phyloP scores from a whole-genome alignment of 2,113 vertebrate genomes.

The Gobiocypris rarus region DNA sequence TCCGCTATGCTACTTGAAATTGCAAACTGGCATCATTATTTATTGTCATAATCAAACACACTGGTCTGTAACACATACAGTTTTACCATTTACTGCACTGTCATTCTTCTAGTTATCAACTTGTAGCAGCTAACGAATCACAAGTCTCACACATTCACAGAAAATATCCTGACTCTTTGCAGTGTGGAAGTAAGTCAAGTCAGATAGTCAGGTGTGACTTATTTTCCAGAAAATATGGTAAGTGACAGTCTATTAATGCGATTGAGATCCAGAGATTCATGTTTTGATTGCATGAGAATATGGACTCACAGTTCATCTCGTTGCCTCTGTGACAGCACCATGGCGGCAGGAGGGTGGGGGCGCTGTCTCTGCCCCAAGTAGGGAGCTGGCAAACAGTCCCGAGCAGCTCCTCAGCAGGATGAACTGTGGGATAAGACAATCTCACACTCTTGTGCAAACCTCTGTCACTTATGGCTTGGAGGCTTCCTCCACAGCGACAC shows the following conservation, averaged over 20 bases:
- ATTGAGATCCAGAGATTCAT: constrained; percentile 1
- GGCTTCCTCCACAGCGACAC: constrained; percentile 61
- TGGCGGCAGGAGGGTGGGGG: constrained; percentile 79
- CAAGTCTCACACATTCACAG: not conserved
- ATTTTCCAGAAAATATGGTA: not conserved
- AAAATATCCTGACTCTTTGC: too few relatives aligned
- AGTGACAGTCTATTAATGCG: not conserved
- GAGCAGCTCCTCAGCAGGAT: constrained; percentile 71
- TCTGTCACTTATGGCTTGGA: constrained; percentile 46
- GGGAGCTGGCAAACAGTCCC: constrained; percentile 61
- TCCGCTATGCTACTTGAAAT: too few relatives aligned
- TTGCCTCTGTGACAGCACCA: constrained; percentile 99
- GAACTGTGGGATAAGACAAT: constrained; percentile 31
- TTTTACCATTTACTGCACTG: not conserved
- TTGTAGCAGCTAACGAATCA: not conserved
- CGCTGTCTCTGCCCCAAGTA: constrained; percentile 69
- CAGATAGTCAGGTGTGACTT: not conserved
- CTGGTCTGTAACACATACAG: not conserved
- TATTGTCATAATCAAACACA: not conserved
- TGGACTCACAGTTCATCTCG: constrained; percentile 96
- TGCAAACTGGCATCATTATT: too few relatives aligned
- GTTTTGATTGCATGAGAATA: constrained; percentile 37
- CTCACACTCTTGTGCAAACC: not conserved
- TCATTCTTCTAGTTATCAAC: too few relatives aligned
- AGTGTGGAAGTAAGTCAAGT: too few relatives aligned